Percentiles rank a stretch among this genome's conserved stretches.
These are phyloP conservation scores for Xerus inauris DNA, from an alignment of 2,113 vertebrate genomes.

Conservation along the genomic window DNA sequence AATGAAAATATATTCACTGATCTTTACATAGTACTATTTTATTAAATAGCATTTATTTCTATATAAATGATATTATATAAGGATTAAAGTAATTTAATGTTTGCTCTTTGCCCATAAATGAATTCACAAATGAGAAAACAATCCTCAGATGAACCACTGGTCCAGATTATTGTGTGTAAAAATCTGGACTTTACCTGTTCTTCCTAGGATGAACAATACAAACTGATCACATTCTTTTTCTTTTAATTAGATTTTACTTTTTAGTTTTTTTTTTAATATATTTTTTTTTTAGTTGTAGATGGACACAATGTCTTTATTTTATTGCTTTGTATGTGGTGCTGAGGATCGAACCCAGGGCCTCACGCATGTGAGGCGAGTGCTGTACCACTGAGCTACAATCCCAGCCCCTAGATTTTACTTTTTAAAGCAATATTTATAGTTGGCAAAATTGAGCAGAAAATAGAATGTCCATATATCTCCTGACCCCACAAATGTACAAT, in stretches of 20 bases:
- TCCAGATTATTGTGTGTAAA: conserved; percentile 13
- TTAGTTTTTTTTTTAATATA: too few species aligned
- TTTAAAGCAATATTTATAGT: background rate
- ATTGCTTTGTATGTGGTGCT: too few species aligned
- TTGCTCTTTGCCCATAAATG: background rate
- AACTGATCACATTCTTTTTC: background rate
- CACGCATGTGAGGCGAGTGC: too few species aligned
- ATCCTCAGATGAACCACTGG: background rate
- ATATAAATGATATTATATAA: background rate
- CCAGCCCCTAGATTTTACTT: background rate
- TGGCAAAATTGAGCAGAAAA: background rate
- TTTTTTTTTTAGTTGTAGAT: too few species aligned
- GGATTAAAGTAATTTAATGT: background rate
- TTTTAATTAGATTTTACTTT: background rate
- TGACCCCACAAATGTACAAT: background rate
- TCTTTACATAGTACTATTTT: background rate
- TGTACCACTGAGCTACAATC: too few species aligned
- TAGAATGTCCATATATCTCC: background rate
- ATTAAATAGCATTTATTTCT: background rate
- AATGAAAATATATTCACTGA: background rate
- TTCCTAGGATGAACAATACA: background rate
- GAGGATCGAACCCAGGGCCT: too few species aligned
- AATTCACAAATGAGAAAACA: background rate
- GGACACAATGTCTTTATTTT: too few species aligned
- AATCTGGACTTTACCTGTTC: background rate